Base-by-base conservation (phyloP, 1,140 invertebrate genomes). In the Trissolcus basalis region DNA sequence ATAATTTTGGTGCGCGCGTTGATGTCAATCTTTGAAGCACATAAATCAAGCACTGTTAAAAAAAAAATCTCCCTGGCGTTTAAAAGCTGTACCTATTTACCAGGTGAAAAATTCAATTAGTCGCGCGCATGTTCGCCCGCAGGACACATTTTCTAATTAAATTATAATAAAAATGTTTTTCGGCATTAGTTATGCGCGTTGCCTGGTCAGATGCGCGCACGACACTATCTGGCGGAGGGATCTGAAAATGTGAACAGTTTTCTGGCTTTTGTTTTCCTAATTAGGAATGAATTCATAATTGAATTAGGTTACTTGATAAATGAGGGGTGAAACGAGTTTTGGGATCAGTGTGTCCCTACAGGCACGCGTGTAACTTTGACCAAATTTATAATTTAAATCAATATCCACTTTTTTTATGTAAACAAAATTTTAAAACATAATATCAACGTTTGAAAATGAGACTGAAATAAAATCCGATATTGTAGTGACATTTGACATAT, bases 251-350 rank as follows among this genome's bases (percentile, higher is more conserved):
- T 50, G 27, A 32, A 49, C 45, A 44, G 12, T 58, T 58, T 58
- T 27, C 56, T 50, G 47, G 44, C 5, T 43, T 9, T n/a, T 44
- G 36, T 58, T 67, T 56, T 50, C 15, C 13, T 67, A 58, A 67
- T 67, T 67, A 67, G 36, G 56, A 67, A 50, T 48, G 19, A 58
- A 56, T 58, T 50, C 47, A 3, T 58, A 50, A 56, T 56, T 49
- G 16, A 32, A 65, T 49, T 56, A 16, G 19, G 14, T 5, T 13
- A 33, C 16, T 43, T 49, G 32, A 65, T 56, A 13, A 64, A 53
- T 53, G 32, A 39, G 39, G 59, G 48, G 35, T 39, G 36, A 27
- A 27, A 27, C 19, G 19, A 3, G 19, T 27, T 27, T 27, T 27
- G 19, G 19, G 19, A 27, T 27, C 19, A 27, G 19, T 27, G 19